Evolutionary conservation across 2,888 invertebrate genomes (phyloP).

Genomic region (Cetonia aurata): DNA sequence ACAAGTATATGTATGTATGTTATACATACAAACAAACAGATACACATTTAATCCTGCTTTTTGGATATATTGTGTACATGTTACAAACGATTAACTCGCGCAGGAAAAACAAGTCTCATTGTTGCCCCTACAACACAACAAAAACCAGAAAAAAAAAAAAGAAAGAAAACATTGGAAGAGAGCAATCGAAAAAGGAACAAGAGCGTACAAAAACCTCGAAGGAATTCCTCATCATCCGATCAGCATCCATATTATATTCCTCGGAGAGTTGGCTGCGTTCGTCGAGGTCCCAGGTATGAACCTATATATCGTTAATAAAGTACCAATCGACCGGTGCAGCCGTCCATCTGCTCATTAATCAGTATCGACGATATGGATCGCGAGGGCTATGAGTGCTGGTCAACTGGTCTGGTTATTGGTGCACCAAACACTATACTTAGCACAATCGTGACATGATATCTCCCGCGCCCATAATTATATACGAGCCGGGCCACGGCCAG

Average conservation of each 20-base stretch:
- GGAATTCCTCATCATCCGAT: slow-evolving; percentile 19
- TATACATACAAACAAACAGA: too few species aligned
- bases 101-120: too few species aligned
- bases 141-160: too few species aligned
- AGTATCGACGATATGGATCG: slow-evolving; percentile 48
- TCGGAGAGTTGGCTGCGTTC: slow-evolving; percentile 12
- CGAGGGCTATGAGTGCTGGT: slow-evolving; percentile 53
- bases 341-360: slow-evolving; percentile 51
- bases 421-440: slow-evolving; percentile 67
- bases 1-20: too few species aligned
- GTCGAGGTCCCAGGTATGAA: slow-evolving; percentile 29
- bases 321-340: slow-evolving; percentile 61
- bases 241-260: slow-evolving; percentile 47
- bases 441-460: slow-evolving; percentile 67
- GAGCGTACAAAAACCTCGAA: too few species aligned
- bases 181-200: too few species aligned
- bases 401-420: slow-evolving; percentile 64
- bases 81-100: too few species aligned
- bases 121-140: too few species aligned
- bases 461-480: slow-evolving; percentile 66
- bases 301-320: slow-evolving; percentile 61
- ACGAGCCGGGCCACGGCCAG: slow-evolving; percentile 50
- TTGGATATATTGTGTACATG: too few species aligned
- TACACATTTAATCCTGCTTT: too few species aligned
- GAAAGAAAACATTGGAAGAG: too few species aligned